Evolutionary conservation across 2,797 vertebrate species (phyloP), one percentile per base, ranked within the genome.

Genomic region (Propithecus deckenii): DNA sequence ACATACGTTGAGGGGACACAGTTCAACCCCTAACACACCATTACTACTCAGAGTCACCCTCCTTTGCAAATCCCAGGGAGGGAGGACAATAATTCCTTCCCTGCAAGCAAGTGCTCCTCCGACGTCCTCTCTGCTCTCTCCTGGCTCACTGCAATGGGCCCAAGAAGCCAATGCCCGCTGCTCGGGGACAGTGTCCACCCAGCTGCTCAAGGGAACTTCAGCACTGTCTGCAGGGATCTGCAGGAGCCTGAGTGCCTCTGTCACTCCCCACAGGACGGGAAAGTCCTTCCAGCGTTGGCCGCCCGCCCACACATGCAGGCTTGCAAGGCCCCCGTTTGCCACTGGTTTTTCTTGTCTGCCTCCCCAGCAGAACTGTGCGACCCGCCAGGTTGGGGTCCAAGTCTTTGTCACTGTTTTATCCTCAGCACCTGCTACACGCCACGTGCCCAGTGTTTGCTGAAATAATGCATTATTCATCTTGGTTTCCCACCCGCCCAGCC

Each of bases 141-240:
- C 2, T 5, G 1, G 17, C 22, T 32, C 30, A 35, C 20, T 3
- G 52, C n/a, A 7, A 25, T 0, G 0, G 3, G 48, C 30, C 78
- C 59, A 35, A 5, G 23, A 72, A 69, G 41, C 23, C 30, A 15
- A 18, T 1, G 41, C 32, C 25, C 5, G 5, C 15, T 1, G 71
- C 59, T 46, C 20, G 1, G 13, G 32, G 23, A 32, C 5, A 18
- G 23, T 0, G 23, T 65, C 65, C 43, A 6, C 32, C 22, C 9
- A 18, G 25, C 23, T 2, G 12, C 32, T 63, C 12, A 7, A 12
- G 17, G 12, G 28, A 28, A 38, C 38, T 32, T 52, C 55, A 20
- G 14, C 67, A 67, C 30, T 20, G 32, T 12, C 50, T 22, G 17
- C 11, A 1, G 78, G 25, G 32, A 28, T 5, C 4, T 28, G 11